phyloP scores from a whole-genome alignment of 2,113 vertebrate species.

The Entelurus aequoreus region DNA sequence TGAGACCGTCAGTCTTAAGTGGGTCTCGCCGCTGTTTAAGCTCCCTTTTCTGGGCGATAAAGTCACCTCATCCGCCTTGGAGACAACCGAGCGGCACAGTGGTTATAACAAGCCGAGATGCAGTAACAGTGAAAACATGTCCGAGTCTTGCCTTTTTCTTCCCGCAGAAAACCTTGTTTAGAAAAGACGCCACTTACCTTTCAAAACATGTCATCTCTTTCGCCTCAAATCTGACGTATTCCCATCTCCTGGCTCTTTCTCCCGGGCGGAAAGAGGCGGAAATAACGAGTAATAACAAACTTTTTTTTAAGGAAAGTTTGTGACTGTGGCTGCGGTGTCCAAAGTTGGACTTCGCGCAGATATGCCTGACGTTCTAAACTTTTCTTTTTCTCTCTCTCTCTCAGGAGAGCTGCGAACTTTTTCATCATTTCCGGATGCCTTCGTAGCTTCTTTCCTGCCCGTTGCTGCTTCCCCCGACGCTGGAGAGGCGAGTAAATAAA shows the following conservation, averaged over 20 bases:
- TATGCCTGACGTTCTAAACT: slow-evolving; percentile 8
- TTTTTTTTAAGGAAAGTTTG: background rate
- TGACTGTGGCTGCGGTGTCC: background rate
- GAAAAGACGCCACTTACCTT: slow-evolving; percentile 54
- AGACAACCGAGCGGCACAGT: background rate
- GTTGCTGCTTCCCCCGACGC: slow-evolving; percentile 27
- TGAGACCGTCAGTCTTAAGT: slow-evolving; percentile 74
- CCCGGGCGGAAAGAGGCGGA: background rate
- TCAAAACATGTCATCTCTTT: slow-evolving; percentile 70
- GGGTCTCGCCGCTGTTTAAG: background rate
- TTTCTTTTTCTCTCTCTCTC: background rate
- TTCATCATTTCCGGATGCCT: slow-evolving; percentile 86
- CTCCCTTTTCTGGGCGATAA: slow-evolving; percentile 45
- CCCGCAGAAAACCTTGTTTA: slow-evolving; percentile 6
- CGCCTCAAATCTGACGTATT: slow-evolving; percentile 45
- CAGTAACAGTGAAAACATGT: background rate
- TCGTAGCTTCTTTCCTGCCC: slow-evolving; percentile 38
- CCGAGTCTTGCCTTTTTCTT: background rate
- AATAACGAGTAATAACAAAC: background rate
- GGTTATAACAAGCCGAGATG: background rate
- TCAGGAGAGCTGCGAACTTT: slow-evolving; percentile 49
- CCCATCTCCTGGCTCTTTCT: slow-evolving; percentile 42
- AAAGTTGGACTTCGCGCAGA: slow-evolving; percentile 13
- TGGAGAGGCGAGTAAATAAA: slow-evolving; percentile 14
- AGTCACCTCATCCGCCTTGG: background rate